These are phyloP conservation scores for Esox niger DNA, from an alignment of 2,113 vertebrate genomes.

Conservation along the genomic window DNA sequence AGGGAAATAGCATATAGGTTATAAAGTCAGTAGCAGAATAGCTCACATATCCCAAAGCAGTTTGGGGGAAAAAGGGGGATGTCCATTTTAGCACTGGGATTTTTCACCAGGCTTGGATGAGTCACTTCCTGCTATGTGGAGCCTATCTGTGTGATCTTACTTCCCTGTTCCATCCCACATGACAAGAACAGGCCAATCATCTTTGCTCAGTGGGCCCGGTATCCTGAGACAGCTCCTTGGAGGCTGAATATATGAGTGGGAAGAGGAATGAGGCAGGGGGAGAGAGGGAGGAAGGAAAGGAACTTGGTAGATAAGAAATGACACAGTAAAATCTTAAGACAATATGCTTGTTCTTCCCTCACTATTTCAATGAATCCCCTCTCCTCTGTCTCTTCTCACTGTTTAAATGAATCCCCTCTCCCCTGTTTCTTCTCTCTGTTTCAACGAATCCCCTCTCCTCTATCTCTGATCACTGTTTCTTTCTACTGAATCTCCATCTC, in stretches of 20 bases:
- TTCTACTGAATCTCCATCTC: too few relatives aligned
- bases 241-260: conserved; percentile 24
- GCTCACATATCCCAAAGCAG: neutral
- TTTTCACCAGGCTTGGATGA: conserved; percentile 17
- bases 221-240: conserved; percentile 21
- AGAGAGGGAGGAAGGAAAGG: neutral
- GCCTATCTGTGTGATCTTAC: conserved; percentile 15
- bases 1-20: conserved; percentile 4
- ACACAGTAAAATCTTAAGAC: neutral
- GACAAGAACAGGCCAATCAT: conserved; percentile 13
- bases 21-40: conserved; percentile 4
- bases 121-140: conserved; percentile 47
- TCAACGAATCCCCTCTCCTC: neutral
- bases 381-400: neutral
- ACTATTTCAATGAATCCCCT: neutral
- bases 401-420: neutral
- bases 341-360: conserved; percentile 47
- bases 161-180: conserved; percentile 22
- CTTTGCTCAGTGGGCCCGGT: neutral
- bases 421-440: neutral
- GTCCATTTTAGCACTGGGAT: conserved; percentile 17
- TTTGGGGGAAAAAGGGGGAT: conserved; percentile 20
- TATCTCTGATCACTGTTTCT: too few relatives aligned
- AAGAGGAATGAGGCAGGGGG: neutral
- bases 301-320: neutral